A percentile compares a stretch with the other conserved stretches of the same genome.
Conservation (phyloP, 2,113 vertebrate species). For the Poeciliopsis prolifica region DNA sequence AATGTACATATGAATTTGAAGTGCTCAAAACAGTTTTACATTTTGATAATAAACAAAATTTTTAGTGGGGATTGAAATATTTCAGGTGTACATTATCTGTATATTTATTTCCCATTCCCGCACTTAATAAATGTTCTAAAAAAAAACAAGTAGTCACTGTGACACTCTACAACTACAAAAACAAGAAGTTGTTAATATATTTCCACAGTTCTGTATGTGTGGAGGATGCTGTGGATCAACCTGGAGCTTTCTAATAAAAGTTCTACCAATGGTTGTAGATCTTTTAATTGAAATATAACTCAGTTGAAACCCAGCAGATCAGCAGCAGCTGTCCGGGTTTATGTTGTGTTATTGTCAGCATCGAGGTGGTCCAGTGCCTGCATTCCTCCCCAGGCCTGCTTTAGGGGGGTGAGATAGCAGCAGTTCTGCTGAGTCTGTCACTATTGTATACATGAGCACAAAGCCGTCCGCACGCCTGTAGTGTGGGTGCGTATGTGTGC, state of each 20-base stretch:
- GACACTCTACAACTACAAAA: too few species aligned
- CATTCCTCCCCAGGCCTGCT: conserved; percentile 21
- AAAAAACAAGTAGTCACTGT: too few species aligned
- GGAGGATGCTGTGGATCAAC: not conserved
- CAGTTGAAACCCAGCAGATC: not conserved
- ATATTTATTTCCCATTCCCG: too few species aligned
- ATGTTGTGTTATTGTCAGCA: conserved; percentile 20
- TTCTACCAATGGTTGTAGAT: not conserved
- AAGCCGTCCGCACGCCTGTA: conserved; percentile 6
- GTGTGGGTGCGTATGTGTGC: not conserved
- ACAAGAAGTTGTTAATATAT: not conserved
- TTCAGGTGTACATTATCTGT: too few species aligned
- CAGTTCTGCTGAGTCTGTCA: conserved; percentile 60
- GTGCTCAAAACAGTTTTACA: too few species aligned
- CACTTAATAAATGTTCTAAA: too few species aligned
- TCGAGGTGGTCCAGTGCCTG: not conserved
- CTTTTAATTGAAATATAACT: not conserved
- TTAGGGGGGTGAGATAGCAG: conserved; percentile 20
- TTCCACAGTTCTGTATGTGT: not conserved
- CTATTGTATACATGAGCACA: conserved; percentile 18
- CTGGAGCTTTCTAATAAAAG: not conserved
- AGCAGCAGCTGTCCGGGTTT: not conserved
- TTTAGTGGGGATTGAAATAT: too few species aligned
- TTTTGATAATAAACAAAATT: too few species aligned
- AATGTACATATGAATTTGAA: too few species aligned